A percentile compares a stretch with the other conserved stretches of the same genome.
phyloP scores from a whole-genome alignment of 2,888 invertebrate species.

The Lithosia quadra region DNA sequence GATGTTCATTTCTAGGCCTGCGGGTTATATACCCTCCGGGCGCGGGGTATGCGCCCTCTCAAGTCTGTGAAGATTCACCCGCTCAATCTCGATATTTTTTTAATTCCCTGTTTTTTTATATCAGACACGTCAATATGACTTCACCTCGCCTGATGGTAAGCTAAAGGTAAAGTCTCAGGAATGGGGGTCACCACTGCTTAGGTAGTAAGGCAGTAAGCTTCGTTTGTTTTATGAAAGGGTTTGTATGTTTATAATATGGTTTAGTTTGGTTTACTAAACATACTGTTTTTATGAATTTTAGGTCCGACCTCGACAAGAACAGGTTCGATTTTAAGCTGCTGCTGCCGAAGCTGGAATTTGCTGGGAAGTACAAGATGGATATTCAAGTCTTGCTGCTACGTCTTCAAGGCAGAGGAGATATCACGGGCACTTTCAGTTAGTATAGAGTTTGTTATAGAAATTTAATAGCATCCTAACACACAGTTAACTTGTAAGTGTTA shows the following conservation, averaged over 20 bases:
- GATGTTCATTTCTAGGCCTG: too few relatives aligned
- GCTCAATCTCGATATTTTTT: too few relatives aligned
- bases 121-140: too few relatives aligned
- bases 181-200: too few relatives aligned
- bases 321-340: conserved; percentile 88
- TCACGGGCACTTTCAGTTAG: conserved; percentile 90
- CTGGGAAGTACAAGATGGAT: conserved; percentile 90
- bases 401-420: conserved; percentile 88
- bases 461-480: background rate
- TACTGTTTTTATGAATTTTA: conserved; percentile 63
- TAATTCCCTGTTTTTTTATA: too few relatives aligned
- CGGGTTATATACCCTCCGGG: too few relatives aligned
- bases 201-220: too few relatives aligned
- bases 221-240: background rate
- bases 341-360: conserved; percentile 87
- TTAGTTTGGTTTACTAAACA: background rate
- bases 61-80: too few relatives aligned
- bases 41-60: too few relatives aligned
- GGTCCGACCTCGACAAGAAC: conserved; percentile 88
- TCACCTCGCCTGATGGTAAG: too few relatives aligned
- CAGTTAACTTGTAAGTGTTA: background rate
- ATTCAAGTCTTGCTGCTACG: conserved; percentile 88
- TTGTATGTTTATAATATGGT: too few relatives aligned
- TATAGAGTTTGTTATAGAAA: conserved; percentile 43
- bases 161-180: too few relatives aligned